Conservation (phyloP, 2,888 invertebrate species). For the Keiferia lycopersicella region DNA sequence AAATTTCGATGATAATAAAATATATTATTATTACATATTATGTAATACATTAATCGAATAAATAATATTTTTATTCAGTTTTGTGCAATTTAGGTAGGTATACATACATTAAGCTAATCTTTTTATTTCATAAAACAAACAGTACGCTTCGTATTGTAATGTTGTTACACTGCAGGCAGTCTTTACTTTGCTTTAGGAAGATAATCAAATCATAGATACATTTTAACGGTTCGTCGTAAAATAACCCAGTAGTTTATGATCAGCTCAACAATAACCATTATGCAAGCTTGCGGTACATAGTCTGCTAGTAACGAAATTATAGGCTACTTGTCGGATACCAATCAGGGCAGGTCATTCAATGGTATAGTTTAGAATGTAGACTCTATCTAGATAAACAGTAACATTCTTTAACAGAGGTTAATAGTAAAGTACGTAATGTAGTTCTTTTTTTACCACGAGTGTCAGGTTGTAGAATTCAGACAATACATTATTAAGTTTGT, state of each 20-base stretch:
- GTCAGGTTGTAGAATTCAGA: background rate
- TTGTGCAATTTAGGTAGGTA: too few species aligned
- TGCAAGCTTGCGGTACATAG: constrained; percentile 27
- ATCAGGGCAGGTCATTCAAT: background rate
- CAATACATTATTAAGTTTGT: too few species aligned
- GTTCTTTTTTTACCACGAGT: too few species aligned
- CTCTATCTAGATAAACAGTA: background rate
- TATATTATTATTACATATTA: too few species aligned
- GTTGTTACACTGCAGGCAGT: too few species aligned
- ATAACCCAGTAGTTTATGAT: constrained; percentile 25
- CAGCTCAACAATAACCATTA: constrained; percentile 26
- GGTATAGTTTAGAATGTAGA: background rate
- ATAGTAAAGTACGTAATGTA: too few species aligned
- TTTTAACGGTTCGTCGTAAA: constrained; percentile 26
- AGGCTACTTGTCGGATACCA: background rate
- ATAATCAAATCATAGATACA: constrained; percentile 13
- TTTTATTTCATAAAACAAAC: background rate
- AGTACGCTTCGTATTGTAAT: background rate
- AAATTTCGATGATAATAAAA: too few species aligned
- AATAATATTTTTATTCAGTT: too few species aligned
- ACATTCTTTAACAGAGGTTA: too few species aligned
- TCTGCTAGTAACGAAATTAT: constrained; percentile 8
- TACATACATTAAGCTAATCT: too few species aligned
- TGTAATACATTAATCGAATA: too few species aligned
- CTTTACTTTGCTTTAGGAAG: background rate